These are phyloP conservation scores for Drosophila rellima DNA, from an alignment of 2,888 invertebrate species.

Conservation along the genomic window DNA sequence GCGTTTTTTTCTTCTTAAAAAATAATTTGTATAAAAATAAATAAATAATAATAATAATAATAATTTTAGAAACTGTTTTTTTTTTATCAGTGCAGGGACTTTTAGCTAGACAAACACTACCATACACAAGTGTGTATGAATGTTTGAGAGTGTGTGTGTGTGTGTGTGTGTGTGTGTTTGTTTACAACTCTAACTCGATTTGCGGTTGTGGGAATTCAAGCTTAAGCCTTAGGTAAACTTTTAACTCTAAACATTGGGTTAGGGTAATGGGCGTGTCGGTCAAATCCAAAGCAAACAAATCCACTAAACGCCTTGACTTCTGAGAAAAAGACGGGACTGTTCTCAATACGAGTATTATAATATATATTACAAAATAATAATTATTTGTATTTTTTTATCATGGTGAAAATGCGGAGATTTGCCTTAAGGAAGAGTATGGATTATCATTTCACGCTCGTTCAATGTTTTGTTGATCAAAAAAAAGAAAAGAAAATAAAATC, in stretches of 20 bases:
- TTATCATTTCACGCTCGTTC: too few species aligned
- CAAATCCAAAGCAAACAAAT: slow-evolving; percentile 59
- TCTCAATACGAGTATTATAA: too few species aligned
- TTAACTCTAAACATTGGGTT: slow-evolving; percentile 28
- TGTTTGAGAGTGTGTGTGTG: slow-evolving; percentile 22
- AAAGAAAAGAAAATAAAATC: too few species aligned
- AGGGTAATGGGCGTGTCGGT: slow-evolving; percentile 12
- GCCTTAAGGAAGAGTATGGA: too few species aligned
- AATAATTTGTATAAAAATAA: too few species aligned
- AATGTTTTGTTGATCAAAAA: too few species aligned
- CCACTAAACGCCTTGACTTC: slow-evolving; percentile 47
- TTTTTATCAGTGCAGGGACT: slow-evolving; percentile 12
- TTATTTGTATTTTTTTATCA: too few species aligned
- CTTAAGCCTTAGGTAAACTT: slow-evolving; percentile 45
- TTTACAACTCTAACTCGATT: slow-evolving; percentile 62
- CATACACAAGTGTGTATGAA: slow-evolving; percentile 5
- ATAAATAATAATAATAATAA: too few species aligned
- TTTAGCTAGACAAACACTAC: slow-evolving; percentile 50
- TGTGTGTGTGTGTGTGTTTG: slow-evolving; percentile 38
- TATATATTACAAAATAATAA: too few species aligned
- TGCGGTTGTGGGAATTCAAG: slow-evolving; percentile 49
- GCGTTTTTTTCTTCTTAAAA: too few species aligned
- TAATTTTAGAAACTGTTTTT: background rate
- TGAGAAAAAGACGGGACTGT: background rate
- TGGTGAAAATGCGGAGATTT: too few species aligned